These are phyloP conservation scores for Leucoptera coffeella DNA, from an alignment of 2,888 invertebrate species.

Conservation along the genomic window DNA sequence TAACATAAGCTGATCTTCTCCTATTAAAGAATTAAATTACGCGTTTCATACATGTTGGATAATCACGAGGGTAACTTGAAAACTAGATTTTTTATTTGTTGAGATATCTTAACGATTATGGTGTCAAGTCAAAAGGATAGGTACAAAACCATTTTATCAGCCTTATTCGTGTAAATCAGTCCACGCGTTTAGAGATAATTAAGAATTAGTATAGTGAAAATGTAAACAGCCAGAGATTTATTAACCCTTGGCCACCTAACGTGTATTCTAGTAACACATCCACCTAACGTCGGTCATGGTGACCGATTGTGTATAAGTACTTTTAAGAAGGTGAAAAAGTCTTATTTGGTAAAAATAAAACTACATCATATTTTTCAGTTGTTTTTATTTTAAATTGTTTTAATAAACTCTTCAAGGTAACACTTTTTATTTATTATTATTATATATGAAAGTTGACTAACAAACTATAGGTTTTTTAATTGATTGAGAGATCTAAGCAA, in stretches of 20 bases:
- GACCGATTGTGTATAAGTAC: constrained; percentile 1
- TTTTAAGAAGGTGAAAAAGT: not conserved
- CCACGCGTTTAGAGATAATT: too few relatives aligned
- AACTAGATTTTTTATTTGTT: too few relatives aligned
- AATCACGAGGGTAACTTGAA: too few relatives aligned
- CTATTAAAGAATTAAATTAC: too few relatives aligned
- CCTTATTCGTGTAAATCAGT: too few relatives aligned
- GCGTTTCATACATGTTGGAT: too few relatives aligned
- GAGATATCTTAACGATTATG: too few relatives aligned
- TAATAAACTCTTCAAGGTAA: constrained; percentile 4
- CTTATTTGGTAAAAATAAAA: not conserved
- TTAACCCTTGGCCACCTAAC: constrained; percentile 6
- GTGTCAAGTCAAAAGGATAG: too few relatives aligned
- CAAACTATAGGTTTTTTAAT: not conserved
- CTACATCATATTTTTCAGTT: not conserved
- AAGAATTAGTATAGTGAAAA: too few relatives aligned
- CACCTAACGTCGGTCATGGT: constrained; percentile 4
- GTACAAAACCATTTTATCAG: too few relatives aligned
- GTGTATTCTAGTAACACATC: constrained; percentile 6
- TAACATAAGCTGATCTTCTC: too few relatives aligned
- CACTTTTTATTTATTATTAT: constrained; percentile 4
- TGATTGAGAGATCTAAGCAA: constrained; percentile 3
- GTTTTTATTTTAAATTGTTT: constrained; percentile 3
- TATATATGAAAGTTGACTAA: constrained; percentile 1
- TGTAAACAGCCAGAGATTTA: too few relatives aligned